A percentile compares a stretch with the other conserved stretches of the same genome.
These are phyloP conservation scores for Poicephalus gulielmi DNA, from an alignment of 2,113 vertebrate genomes.

Conservation along the genomic window DNA sequence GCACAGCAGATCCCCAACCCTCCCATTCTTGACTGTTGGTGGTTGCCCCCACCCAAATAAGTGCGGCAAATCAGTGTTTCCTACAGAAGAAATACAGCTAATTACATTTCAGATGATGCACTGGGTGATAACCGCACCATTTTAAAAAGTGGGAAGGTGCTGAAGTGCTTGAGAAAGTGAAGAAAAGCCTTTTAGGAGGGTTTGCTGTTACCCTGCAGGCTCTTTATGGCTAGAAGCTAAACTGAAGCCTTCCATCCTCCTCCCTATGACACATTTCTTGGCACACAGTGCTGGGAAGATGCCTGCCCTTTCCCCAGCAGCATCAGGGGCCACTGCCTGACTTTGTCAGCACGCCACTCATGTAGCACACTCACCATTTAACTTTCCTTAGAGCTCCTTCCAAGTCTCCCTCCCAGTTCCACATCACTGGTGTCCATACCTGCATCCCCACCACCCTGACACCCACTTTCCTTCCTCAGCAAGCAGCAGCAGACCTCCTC, in stretches of 20 bases:
- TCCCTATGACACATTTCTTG: not conserved
- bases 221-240: not conserved
- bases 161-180: not conserved
- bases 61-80: not conserved
- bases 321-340: not conserved
- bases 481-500: not conserved
- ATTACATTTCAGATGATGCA: not conserved
- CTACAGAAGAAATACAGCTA: not conserved
- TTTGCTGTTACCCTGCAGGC: not conserved
- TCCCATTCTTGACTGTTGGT: rapidly evolving
- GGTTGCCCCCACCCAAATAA: not conserved
- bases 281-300: rapidly evolving
- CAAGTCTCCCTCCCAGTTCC: not conserved
- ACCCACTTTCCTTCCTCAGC: too few relatives aligned
- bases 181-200: not conserved
- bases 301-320: not conserved
- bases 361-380: rapidly evolving
- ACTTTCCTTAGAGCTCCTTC: not conserved
- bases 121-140: not conserved
- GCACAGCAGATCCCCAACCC: not conserved
- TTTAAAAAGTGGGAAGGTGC: not conserved
- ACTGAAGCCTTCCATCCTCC: not conserved
- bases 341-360: not conserved
- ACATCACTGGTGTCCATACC: rapidly evolving
- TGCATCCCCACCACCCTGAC: rapidly evolving